phyloP scores from a whole-genome alignment of 2,113 vertebrate species.

The Rhinolophus ferrumequinum region DNA sequence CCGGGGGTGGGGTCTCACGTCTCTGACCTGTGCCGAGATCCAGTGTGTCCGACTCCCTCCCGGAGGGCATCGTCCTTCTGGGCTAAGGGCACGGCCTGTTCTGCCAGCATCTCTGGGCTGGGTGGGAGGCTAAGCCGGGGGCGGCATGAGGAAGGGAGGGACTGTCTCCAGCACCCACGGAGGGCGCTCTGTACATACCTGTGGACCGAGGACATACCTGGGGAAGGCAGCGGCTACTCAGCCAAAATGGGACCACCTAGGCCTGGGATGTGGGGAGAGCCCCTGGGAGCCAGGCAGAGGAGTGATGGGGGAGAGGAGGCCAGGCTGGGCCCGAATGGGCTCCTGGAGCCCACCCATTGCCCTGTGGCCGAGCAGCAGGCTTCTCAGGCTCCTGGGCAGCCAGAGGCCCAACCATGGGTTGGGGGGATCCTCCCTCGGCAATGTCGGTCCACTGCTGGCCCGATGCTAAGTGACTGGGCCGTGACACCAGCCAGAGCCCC shows the following conservation, averaged over 20 bases:
- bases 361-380: fast-evolving
- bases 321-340: background rate
- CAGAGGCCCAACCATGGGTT: background rate
- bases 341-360: background rate
- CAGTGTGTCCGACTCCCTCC: background rate
- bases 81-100: background rate
- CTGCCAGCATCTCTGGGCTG: background rate
- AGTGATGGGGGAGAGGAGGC: background rate
- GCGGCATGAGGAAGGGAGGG: background rate
- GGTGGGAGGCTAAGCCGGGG: fast-evolving
- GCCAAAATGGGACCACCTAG: background rate
- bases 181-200: background rate
- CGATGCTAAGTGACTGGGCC: background rate
- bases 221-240: background rate
- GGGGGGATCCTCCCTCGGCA: background rate
- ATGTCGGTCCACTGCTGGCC: fast-evolving
- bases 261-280: background rate
- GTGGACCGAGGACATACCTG: background rate
- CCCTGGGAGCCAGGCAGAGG: background rate
- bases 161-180: background rate
- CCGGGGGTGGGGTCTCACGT: fast-evolving
- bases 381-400: background rate
- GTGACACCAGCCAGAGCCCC: background rate
- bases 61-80: background rate
- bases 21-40: background rate